Base-by-base conservation (phyloP, 2,888 invertebrate species). In the Chloroclysta siterata region DNA sequence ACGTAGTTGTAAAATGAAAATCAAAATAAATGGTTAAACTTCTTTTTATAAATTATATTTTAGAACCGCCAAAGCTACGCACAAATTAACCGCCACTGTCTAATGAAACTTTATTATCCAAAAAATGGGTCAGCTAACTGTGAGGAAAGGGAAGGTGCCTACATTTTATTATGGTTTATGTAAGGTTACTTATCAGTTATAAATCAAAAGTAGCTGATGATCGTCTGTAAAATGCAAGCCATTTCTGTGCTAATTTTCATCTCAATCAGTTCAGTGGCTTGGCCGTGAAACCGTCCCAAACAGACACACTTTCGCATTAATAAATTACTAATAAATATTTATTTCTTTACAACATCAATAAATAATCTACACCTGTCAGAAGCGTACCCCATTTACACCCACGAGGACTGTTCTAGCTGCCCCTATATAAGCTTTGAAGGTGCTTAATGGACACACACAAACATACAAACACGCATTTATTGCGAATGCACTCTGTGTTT, bases 401-500 rank as follows among this genome's bases (percentile, higher is more conserved):
- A 39, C 36, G 36, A 11, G 11, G 46, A 63, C 52, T 56, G 51
- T 50, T 33, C 58, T 61, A 71, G 60, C 65, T 72, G 72, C 33
- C 68, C 61, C 65, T 54, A 56, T 63, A 70, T 77, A 73, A 74
- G 75, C 74, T 75, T 72, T 73, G 70, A 75, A 76, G 78, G 74
- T 76, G 77, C 75, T 77, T 82, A 83, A 83, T 83, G 81, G 80
- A 84, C 82, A 79, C 84, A 77, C 82, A 81, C 81, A 75, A 72
- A 70, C 69, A 72, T 71, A 70, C 72, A 72, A 75, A 75, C 72
- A 74, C 70, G 78, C 80, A 78, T 79, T 81, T 82, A 84, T 83
- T 81, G 79, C 80, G 80, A 82, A 82, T 79, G 83, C 80, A 80
- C 81, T 84, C 81, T 66, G 84, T 66, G 84, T 89, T 88, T 84